Evolutionary conservation across 2,113 vertebrate genomes (phyloP).

Genomic region (Notechis scutatus): DNA sequence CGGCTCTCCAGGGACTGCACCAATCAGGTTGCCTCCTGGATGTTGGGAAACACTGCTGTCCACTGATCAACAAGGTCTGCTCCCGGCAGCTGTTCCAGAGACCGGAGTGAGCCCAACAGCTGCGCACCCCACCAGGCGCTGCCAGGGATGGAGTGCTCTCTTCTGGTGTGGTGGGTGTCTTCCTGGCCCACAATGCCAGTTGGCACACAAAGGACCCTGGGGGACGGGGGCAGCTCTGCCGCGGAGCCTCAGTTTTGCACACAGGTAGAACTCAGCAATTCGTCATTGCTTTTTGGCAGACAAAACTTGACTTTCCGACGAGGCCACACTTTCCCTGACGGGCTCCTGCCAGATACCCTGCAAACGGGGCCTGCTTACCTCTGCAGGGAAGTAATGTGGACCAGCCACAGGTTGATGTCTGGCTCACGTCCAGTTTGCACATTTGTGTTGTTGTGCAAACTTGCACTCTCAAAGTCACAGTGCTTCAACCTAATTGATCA

Average conservation of each 20-base stretch:
- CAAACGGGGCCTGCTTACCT: neutral
- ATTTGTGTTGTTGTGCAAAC: neutral
- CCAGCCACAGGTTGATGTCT: neutral
- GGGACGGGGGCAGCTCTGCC: accelerated
- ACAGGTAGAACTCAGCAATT: neutral
- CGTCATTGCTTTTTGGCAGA: neutral
- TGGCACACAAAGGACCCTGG: accelerated
- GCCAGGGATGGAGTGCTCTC: constrained; percentile 8
- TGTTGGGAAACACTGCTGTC: constrained; percentile 70
- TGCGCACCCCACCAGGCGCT: constrained; percentile 32
- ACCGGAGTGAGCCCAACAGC: constrained; percentile 52
- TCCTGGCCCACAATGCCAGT: neutral
- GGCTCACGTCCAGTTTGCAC: neutral
- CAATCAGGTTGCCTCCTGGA: constrained; percentile 61
- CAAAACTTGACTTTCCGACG: neutral
- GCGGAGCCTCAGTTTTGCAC: accelerated
- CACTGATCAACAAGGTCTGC: constrained; percentile 63
- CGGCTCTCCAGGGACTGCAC: constrained; percentile 60
- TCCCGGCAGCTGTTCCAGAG: constrained; percentile 66
- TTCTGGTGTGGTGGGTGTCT: accelerated
- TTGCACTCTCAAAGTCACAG: neutral
- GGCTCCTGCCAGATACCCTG: neutral
- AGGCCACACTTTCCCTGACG: neutral
- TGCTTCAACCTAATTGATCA: neutral
- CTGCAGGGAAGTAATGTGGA: neutral